Base-by-base conservation (phyloP, 2,113 vertebrate genomes). In the Typhlomys cinereus region DNA sequence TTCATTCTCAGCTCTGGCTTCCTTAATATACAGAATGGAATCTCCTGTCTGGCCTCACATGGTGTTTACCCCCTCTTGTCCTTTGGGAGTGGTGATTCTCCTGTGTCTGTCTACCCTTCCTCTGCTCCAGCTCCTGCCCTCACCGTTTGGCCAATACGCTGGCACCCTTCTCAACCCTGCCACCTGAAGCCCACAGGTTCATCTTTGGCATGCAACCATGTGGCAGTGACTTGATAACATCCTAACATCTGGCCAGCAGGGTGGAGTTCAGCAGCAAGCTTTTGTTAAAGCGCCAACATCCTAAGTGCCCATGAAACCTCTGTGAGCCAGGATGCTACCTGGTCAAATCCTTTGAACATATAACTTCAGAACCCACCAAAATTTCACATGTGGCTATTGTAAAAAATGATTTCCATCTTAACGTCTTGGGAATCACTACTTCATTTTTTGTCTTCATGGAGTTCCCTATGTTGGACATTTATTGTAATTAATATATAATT, bases 81-180 rank as follows among this genome's bases (percentile, higher is more conserved):
- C 69, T 73, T 62, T 62, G 93, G 93, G 93, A 94, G 11, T 61
- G 69, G 12, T 2, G 29, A 70, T 69, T 90, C 69, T 61, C 62
- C 61, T 88, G 41, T 44, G 54, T 81, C 34, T 50, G 31, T 71
- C 2, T 10, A 4, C 46, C 1, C 12, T 73, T 59, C n/a, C 44
- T 78, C 7, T 39, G 61, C 57, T 54, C 75, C 54, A 57, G 18
- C 44, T 70, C 7, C 9, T 29, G 71, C 48, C 80, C 20, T 12
- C 9, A 74, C 5, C 39, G 11, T 20, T 36, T 20, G 27, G 48
- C 13, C 50, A 23, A 9, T 57, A 20, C 46, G 27, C 4, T n/a
- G 46, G 36, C 57, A 44, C 6, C 1, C 5, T 52, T 10, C 62
- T 86, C 34, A 89, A n/a, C 75, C 66, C 69, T 70, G 46, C 10